A percentile compares a stretch with the other conserved stretches of the same genome.
phyloP scores from a whole-genome alignment of 2,888 invertebrate genomes.

The Dynastes grantii region DNA sequence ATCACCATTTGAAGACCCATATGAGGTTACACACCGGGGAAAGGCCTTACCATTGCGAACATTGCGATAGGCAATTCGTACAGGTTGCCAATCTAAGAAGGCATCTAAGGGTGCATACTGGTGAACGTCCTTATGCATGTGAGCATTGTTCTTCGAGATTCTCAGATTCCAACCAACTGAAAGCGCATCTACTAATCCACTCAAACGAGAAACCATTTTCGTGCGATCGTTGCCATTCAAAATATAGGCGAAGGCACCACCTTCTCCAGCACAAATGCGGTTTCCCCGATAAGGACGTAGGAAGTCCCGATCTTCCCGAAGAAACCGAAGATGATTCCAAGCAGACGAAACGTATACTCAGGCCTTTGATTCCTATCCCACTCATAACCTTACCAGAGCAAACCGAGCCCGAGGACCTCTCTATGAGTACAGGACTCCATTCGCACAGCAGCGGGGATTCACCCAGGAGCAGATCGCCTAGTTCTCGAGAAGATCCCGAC shows the following conservation, averaged over 20 bases:
- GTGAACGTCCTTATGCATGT: conserved; percentile 92
- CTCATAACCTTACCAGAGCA: conserved; percentile 79
- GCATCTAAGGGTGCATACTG: conserved; percentile 92
- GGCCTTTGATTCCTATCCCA: conserved; percentile 66
- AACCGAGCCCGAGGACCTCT: conserved; percentile 93
- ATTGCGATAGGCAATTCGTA: conserved; percentile 93
- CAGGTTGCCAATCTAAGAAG: conserved; percentile 93
- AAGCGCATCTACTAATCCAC: conserved; percentile 91
- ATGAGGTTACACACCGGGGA: conserved; percentile 94
- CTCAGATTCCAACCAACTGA: conserved; percentile 93
- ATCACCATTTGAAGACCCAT: conserved; percentile 95
- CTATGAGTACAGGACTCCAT: conserved; percentile 77
- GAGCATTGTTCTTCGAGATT: conserved; percentile 86
- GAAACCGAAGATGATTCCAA: conserved; percentile 67
- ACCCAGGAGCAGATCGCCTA: conserved; percentile 68
- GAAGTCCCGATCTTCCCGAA: conserved; percentile 61
- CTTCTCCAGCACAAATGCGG: conserved; percentile 89
- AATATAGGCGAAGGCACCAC: conserved; percentile 90
- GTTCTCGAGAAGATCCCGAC: conserved; percentile 70
- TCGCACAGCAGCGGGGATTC: conserved; percentile 71
- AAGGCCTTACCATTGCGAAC: conserved; percentile 92
- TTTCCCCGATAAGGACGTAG: conserved; percentile 62
- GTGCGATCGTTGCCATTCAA: conserved; percentile 83
- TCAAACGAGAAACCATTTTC: conserved; percentile 92
- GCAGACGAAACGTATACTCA: conserved; percentile 72